Conservation (phyloP, 1,140 invertebrate species). For the Saccostrea cuccullata region DNA sequence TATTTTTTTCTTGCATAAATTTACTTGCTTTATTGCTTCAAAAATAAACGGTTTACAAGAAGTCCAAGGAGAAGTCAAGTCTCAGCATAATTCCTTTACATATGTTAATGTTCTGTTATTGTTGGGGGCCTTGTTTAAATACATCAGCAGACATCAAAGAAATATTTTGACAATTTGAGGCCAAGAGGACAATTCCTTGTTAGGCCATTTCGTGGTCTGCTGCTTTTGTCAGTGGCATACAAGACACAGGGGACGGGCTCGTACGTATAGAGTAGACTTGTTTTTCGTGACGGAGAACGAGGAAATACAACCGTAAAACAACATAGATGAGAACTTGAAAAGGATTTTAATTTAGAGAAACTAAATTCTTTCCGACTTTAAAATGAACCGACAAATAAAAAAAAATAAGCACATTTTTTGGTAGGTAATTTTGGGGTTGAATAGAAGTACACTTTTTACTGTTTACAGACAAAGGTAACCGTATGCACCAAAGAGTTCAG, state of each 20-base stretch:
- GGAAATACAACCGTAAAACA: slow-evolving; percentile 22
- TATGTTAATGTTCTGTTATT: slow-evolving; percentile 29
- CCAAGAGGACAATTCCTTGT: neutral
- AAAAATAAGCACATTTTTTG: neutral
- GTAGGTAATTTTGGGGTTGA: neutral
- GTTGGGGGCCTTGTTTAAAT: neutral
- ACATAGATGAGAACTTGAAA: neutral
- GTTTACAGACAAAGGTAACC: neutral
- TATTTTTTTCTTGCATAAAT: neutral
- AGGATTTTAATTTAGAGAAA: slow-evolving; percentile 1
- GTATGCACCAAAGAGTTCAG: neutral
- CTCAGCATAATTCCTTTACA: neutral
- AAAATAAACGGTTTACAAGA: neutral
- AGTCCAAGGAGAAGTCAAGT: neutral
- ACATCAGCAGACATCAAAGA: slow-evolving; percentile 10
- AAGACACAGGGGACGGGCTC: neutral
- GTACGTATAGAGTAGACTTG: neutral
- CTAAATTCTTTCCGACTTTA: neutral
- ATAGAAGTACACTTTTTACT: neutral
- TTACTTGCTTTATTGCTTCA: neutral
- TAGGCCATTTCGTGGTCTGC: slow-evolving; percentile 9
- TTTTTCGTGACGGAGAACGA: slow-evolving; percentile 1
- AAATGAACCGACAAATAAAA: neutral
- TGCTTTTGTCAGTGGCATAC: neutral
- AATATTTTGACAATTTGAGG: slow-evolving; percentile 15